phyloP scores from a whole-genome alignment of 2,113 vertebrate genomes.

The Equus quagga region DNA sequence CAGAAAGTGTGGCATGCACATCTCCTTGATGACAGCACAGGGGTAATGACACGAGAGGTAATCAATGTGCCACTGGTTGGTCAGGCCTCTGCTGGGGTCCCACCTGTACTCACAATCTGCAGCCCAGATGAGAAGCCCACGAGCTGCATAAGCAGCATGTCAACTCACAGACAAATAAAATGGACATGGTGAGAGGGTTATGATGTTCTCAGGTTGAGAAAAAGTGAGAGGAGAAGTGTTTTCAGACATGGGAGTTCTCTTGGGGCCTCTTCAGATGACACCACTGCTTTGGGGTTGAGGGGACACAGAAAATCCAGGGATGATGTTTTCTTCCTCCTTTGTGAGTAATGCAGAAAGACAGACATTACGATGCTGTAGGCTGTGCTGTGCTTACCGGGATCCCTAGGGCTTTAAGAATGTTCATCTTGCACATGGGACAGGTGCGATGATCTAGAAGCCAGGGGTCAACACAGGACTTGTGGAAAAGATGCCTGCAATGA shows the following conservation, averaged over 20 bases:
- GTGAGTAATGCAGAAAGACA: slow-evolving; percentile 43
- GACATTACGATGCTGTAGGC: neutral
- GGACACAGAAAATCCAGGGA: neutral
- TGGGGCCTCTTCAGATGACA: neutral
- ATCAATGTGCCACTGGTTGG: fast-evolving
- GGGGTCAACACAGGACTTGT: slow-evolving; percentile 98
- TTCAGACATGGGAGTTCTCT: neutral
- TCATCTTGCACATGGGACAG: slow-evolving; percentile 99
- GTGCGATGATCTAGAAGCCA: slow-evolving; percentile 99
- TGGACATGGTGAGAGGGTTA: neutral
- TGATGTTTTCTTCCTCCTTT: neutral
- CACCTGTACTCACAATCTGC: neutral
- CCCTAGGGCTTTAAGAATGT: slow-evolving; percentile 98
- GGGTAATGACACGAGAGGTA: neutral
- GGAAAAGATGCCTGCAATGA: slow-evolving; percentile 96
- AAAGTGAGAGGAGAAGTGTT: neutral
- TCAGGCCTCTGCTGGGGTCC: neutral
- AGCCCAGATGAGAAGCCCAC: neutral
- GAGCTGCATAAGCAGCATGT: neutral
- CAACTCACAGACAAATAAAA: neutral
- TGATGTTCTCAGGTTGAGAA: neutral
- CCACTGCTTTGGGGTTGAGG: neutral
- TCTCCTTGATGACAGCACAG: neutral
- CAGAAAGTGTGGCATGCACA: too few species aligned
- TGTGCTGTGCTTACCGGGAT: slow-evolving; percentile 92